A percentile compares a stretch with the other conserved stretches of the same genome.
These are phyloP conservation scores for Babyrousa celebensis DNA, from an alignment of 2,797 vertebrate genomes.

Conservation along the genomic window DNA sequence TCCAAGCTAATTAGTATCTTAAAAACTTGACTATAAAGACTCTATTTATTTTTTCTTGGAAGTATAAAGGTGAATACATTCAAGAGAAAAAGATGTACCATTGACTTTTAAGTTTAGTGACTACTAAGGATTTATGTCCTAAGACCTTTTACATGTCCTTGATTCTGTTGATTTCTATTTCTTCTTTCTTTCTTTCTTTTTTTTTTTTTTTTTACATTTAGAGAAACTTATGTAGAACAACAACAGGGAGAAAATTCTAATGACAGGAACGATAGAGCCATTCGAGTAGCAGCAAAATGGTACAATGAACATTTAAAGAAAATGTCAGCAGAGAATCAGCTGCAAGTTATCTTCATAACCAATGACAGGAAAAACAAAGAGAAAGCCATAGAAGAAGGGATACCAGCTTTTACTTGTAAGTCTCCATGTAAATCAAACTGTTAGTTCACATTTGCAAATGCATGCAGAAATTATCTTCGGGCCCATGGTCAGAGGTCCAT, in stretches of 20 bases:
- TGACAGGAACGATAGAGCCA: slow-evolving; percentile 97
- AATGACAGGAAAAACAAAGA: slow-evolving; percentile 96
- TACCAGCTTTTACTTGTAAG: slow-evolving; percentile 96
- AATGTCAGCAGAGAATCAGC: slow-evolving; percentile 85
- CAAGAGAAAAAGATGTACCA: background rate
- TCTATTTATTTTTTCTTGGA: background rate
- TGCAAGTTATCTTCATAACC: slow-evolving; percentile 96
- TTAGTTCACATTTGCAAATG: background rate
- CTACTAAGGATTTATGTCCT: slow-evolving; percentile 54
- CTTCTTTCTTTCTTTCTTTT: background rate
- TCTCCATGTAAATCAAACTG: background rate
- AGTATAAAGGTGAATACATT: background rate
- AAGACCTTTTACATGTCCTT: background rate
- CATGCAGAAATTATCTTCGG: background rate
- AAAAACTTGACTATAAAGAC: background rate
- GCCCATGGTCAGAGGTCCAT: background rate
- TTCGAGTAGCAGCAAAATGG: slow-evolving; percentile 96
- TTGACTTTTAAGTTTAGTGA: slow-evolving; percentile 6
- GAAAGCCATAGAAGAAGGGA: slow-evolving; percentile 94
- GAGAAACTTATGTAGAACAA: slow-evolving; percentile 97
- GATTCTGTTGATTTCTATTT: background rate
- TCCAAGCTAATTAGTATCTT: slow-evolving; percentile 49
- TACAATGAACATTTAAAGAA: slow-evolving; percentile 95
- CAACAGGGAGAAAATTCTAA: slow-evolving; percentile 96
- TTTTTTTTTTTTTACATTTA: slow-evolving; percentile 80